Conservation (phyloP, 1,140 invertebrate genomes). For the Tachypleus tridentatus region DNA sequence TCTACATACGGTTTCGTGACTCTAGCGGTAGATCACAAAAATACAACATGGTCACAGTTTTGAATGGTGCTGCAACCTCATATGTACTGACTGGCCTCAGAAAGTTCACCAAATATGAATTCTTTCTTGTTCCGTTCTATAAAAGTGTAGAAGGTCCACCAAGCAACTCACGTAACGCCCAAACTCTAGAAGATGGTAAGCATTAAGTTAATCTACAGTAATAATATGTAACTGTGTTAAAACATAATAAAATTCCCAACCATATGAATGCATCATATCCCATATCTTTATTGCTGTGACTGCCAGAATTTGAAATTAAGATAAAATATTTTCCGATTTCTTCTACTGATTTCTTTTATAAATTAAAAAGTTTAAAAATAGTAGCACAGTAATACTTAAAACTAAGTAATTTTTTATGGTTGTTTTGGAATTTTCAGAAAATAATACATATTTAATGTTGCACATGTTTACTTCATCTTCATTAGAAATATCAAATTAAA, state of each 20-base stretch:
- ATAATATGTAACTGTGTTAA: no score
- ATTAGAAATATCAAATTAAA: no score
- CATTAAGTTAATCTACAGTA: no score
- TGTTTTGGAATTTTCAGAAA: no score
- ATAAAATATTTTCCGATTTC: neutral
- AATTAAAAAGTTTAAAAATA: neutral
- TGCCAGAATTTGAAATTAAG: neutral
- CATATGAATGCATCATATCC: no score
- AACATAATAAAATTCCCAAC: no score
- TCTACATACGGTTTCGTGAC: slow-evolving; percentile 83
- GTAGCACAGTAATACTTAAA: no score
- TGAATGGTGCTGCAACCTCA: slow-evolving; percentile 32
- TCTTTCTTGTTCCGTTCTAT: slow-evolving; percentile 77
- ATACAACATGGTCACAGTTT: slow-evolving; percentile 48
- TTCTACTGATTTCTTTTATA: neutral
- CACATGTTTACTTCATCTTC: no score
- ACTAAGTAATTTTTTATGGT: no score
- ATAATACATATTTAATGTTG: no score
- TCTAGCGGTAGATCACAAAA: slow-evolving; percentile 38
- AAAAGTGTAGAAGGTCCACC: slow-evolving; percentile 69
- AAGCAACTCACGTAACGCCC: slow-evolving; percentile 36
- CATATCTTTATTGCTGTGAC: no score
- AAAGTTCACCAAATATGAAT: slow-evolving; percentile 75
- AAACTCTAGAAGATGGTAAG: slow-evolving; percentile 39
- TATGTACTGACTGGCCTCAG: slow-evolving; percentile 57